Evolutionary conservation across 2,113 vertebrate species (phyloP), one percentile per base, ranked within the genome.

Genomic region (Syngnathoides biaculeatus): DNA sequence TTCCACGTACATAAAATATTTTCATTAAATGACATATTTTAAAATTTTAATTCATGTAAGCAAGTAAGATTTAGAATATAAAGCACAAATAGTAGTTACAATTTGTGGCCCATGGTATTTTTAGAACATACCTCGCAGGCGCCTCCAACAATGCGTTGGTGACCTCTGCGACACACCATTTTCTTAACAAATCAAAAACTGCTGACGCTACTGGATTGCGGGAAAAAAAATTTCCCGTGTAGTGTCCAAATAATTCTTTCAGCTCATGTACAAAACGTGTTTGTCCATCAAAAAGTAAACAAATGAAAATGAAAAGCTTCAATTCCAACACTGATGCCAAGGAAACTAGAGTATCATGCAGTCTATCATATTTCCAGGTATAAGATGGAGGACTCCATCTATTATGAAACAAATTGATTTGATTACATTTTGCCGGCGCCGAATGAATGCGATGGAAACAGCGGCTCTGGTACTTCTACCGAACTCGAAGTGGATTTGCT

Each of bases 401-500:
- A n/a, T n/a, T n/a, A n/a, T n/a, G n/a, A n/a, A 10, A 59, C 30
- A 9, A 38, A 20, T 40, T 5, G 5, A 13, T 20, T 39, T 40
- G 35, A 60, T n/a, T 61, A 13, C 12, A 40, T 61, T 22, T 30
- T 40, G 38, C 19, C 35, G 11, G 58, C 22, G 22, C 22, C 5
- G 11, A 12, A 61, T 42, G 20, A 61, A 40, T 39, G 19, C 17
- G 40, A 40, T 40, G 58, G 39, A 61, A 61, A 61, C 40, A 39
- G 22, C 14, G 8, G 14, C 17, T 59, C 38, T 40, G 14, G 11
- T 22, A 11, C 38, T 40, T 40, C 58, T 7, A 39, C 38, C 9
- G 2, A 60, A 40, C 38, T 5, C 69, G 62, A 56, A 76, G 72
- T 52, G 69, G 30, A 82, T 84, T 82, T 77, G 38, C 45, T 73